Percentiles rank a stretch among this genome's conserved stretches.
phyloP scores from a whole-genome alignment of 1,140 invertebrate genomes.

The Diuraphis noxia region DNA sequence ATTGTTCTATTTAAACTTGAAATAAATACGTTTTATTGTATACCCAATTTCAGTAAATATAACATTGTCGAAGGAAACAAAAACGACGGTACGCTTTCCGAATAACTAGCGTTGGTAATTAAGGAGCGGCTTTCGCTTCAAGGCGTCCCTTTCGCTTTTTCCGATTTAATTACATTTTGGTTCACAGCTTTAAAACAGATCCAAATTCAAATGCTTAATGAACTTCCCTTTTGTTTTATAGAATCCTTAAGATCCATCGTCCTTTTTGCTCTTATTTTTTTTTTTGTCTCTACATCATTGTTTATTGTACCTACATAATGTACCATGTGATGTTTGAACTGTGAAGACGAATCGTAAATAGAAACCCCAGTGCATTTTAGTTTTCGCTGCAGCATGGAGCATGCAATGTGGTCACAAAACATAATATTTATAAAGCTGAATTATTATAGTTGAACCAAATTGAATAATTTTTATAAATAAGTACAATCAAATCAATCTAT shows the following conservation, averaged over 20 bases:
- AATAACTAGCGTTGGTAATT: conserved; percentile 13
- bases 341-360: neutral
- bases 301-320: no score
- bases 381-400: neutral
- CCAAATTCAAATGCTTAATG: conserved; percentile 35
- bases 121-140: neutral
- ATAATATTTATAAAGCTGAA: neutral
- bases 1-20: neutral
- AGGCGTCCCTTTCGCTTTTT: neutral
- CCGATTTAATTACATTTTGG: conserved; percentile 45
- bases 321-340: neutral
- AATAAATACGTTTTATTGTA: neutral
- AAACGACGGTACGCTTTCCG: neutral
- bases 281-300: neutral
- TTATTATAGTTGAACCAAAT: neutral
- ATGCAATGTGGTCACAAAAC: neutral
- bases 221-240: conserved; percentile 23
- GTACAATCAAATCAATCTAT: neutral
- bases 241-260: neutral
- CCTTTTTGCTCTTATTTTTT: conserved; percentile 1
- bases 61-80: conserved; percentile 12
- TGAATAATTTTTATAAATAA: neutral
- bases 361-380: neutral
- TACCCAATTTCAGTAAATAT: neutral
- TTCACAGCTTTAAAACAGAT: conserved; percentile 41